phyloP scores from a whole-genome alignment of 2,888 invertebrate genomes.

The Pristionchus fissidentatus region DNA sequence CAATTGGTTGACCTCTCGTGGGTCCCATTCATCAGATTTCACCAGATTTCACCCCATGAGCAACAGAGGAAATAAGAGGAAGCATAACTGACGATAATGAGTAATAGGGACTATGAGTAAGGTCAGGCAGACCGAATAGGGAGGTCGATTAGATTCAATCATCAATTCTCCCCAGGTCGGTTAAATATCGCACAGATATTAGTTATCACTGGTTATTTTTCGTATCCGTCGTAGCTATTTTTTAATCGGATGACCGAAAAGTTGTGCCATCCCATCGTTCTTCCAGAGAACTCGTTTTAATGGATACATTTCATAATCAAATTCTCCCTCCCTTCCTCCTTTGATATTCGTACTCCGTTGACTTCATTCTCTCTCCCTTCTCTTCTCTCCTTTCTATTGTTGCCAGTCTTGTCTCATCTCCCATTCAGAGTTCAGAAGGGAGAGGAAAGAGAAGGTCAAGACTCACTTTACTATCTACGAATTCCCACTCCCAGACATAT shows the following conservation, averaged over 20 bases:
- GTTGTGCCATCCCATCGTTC: background rate
- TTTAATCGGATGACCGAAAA: background rate
- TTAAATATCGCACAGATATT: too few species aligned
- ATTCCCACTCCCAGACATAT: background rate
- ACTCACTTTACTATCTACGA: slow-evolving; percentile 6
- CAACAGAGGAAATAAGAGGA: too few species aligned
- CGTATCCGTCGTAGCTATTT: too few species aligned
- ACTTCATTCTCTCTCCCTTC: slow-evolving; percentile 15
- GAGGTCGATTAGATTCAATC: background rate
- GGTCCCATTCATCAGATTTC: slow-evolving; percentile 25
- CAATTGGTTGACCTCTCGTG: slow-evolving; percentile 23
- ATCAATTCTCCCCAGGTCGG: too few species aligned
- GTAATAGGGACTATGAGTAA: too few species aligned
- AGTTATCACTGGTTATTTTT: too few species aligned
- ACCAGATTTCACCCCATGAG: slow-evolving; percentile 5
- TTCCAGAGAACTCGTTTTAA: background rate
- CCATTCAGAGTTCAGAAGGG: slow-evolving; percentile 34
- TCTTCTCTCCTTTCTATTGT: background rate
- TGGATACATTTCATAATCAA: background rate
- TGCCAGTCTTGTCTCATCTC: slow-evolving; percentile 1
- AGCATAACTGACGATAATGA: too few species aligned
- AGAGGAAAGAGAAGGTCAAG: slow-evolving; percentile 25
- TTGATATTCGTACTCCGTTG: background rate
- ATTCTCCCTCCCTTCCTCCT: background rate
- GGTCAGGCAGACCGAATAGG: background rate